A percentile compares a stretch with the other conserved stretches of the same genome.
phyloP scores from a whole-genome alignment of 1,140 invertebrate species.

The Luehdorfia chinensis region DNA sequence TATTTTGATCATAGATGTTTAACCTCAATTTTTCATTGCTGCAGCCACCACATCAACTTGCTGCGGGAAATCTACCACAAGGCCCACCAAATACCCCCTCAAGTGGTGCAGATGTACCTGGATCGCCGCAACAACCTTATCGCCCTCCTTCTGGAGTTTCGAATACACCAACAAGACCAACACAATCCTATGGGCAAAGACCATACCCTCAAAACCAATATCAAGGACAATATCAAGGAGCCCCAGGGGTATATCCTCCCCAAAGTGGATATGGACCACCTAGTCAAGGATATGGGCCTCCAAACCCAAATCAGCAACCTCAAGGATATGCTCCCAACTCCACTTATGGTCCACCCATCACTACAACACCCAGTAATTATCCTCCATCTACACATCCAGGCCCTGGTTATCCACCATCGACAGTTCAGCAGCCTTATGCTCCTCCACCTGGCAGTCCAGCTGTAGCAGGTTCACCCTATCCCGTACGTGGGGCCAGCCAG shows the following conservation, averaged over 20 bases:
- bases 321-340: conserved; percentile 73
- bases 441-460: conserved; percentile 70
- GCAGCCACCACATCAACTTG: conserved; percentile 73
- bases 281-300: conserved; percentile 71
- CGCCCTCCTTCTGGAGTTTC: conserved; percentile 64
- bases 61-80: conserved; percentile 61
- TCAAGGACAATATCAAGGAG: conserved; percentile 74
- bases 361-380: conserved; percentile 70
- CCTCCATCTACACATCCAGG: conserved; percentile 68
- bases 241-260: conserved; percentile 62
- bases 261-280: conserved; percentile 69
- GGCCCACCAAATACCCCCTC: conserved; percentile 51
- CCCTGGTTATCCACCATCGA: conserved; percentile 65
- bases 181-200: conserved; percentile 72
- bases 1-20: too few species aligned
- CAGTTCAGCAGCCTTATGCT: conserved; percentile 68
- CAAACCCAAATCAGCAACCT: conserved; percentile 66
- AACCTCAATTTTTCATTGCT: too few species aligned
- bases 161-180: conserved; percentile 64
- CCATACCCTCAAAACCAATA: conserved; percentile 74
- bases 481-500: conserved; percentile 57
- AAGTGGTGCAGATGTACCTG: conserved; percentile 55
- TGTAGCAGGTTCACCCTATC: conserved; percentile 63
- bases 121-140: conserved; percentile 57
- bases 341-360: conserved; percentile 74